Evolutionary conservation across 2,113 vertebrate species (phyloP).

Genomic region (Burhinus bistriatus): DNA sequence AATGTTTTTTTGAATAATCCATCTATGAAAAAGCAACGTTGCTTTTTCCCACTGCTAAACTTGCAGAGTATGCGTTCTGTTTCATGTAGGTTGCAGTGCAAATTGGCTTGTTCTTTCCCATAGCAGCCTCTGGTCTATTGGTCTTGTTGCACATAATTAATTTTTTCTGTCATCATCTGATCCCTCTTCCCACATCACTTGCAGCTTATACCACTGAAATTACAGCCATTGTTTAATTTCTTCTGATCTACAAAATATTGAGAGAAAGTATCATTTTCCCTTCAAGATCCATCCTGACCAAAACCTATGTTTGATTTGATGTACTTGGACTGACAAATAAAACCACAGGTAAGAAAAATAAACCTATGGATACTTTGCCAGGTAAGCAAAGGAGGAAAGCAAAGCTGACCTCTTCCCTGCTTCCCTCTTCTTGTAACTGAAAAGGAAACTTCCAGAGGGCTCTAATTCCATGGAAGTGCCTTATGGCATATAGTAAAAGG

Average conservation of each 20-base stretch:
- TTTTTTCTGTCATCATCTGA: slow-evolving; percentile 36
- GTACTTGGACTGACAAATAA: slow-evolving; percentile 55
- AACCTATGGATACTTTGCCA: not conserved
- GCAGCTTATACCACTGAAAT: slow-evolving; percentile 13
- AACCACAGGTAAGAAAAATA: slow-evolving; percentile 70
- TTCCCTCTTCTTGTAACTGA: not conserved
- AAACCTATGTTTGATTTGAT: slow-evolving; percentile 57
- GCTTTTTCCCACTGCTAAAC: not conserved
- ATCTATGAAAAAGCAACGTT: not conserved
- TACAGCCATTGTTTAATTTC: slow-evolving; percentile 18
- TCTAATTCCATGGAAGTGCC: slow-evolving; percentile 57
- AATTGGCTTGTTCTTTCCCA: not conserved
- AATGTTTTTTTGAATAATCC: not conserved
- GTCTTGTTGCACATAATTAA: slow-evolving; percentile 1
- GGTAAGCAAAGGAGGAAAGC: slow-evolving; percentile 17
- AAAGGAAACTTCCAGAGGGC: slow-evolving; percentile 17
- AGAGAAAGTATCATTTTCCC: slow-evolving; percentile 30
- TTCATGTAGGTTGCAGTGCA: not conserved
- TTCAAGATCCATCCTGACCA: slow-evolving; percentile 37
- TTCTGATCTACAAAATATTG: slow-evolving; percentile 15
- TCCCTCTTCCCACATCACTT: slow-evolving; percentile 50
- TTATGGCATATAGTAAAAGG: not conserved
- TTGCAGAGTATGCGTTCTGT: not conserved
- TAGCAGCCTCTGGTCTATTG: not conserved
- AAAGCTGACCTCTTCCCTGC: slow-evolving; percentile 1